phyloP scores from a whole-genome alignment of 2,888 invertebrate species.

The Epinotia demarniana region DNA sequence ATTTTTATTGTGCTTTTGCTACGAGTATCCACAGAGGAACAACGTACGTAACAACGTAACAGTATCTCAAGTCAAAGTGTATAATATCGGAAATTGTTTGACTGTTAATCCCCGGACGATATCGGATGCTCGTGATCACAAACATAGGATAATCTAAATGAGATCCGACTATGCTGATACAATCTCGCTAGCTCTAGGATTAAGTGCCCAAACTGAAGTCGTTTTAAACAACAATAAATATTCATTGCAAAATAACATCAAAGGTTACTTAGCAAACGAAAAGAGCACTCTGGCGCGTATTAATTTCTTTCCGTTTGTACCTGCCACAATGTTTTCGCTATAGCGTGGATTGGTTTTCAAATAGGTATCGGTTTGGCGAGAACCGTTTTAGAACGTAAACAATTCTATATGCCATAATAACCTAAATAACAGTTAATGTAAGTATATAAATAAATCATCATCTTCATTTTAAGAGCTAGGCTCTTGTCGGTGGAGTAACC shows the following conservation, averaged over 20 bases:
- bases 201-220: slow-evolving; percentile 2
- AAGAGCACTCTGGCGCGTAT: not conserved
- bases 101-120: slow-evolving; percentile 30
- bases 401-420: no score
- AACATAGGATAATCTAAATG: slow-evolving; percentile 41
- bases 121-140: slow-evolving; percentile 20
- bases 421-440: no score
- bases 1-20: not conserved
- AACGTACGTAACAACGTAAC: not conserved
- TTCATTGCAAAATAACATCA: slow-evolving; percentile 21
- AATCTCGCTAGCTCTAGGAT: slow-evolving; percentile 14
- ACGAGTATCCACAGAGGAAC: not conserved
- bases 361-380: not conserved
- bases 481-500: no score
- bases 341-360: slow-evolving; percentile 6
- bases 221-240: slow-evolving; percentile 21
- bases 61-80: slow-evolving; percentile 6
- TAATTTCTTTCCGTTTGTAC: slow-evolving; percentile 1
- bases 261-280: not conserved
- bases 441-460: no score
- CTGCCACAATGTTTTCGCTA: not conserved
- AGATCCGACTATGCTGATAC: slow-evolving; percentile 36
- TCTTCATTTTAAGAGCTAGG: no score
- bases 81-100: slow-evolving; percentile 38
- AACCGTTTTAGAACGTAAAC: not conserved